Percentiles rank a stretch among this genome's conserved stretches.
Conservation (phyloP, 2,797 vertebrate genomes). For the Rhinichthys osculus region DNA sequence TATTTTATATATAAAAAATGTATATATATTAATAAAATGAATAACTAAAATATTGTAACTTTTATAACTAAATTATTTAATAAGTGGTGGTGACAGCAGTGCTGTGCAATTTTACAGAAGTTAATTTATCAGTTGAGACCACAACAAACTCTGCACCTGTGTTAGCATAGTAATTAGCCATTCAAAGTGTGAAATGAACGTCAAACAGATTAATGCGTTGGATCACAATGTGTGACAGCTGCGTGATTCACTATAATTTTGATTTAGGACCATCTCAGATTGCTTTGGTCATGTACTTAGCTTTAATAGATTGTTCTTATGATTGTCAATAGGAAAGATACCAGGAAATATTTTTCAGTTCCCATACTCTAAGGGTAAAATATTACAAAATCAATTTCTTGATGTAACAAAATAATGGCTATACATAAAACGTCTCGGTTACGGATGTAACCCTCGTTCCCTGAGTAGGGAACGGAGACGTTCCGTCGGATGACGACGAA, state of each 20-base stretch:
- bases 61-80: not conserved
- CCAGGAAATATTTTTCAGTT: slow-evolving; percentile 70
- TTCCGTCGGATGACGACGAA: no score
- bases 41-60: not conserved
- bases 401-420: slow-evolving; percentile 22
- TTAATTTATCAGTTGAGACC: slow-evolving; percentile 10
- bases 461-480: no score
- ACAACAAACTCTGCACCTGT: slow-evolving; percentile 12
- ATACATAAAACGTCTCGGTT: no score
- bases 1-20: not conserved
- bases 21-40: not conserved
- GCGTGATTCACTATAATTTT: slow-evolving; percentile 37
- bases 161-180: slow-evolving; percentile 44
- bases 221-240: slow-evolving; percentile 43
- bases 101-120: not conserved
- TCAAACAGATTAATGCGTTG: slow-evolving; percentile 44
- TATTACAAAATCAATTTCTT: slow-evolving; percentile 38
- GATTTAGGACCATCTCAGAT: slow-evolving; percentile 47
- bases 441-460: no score
- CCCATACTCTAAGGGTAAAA: slow-evolving; percentile 52
- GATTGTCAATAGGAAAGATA: slow-evolving; percentile 70
- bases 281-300: slow-evolving; percentile 27
- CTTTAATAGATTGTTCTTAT: slow-evolving; percentile 30
- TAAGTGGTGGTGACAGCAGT: not conserved
- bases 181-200: slow-evolving; percentile 25